Conservation (phyloP, 2,797 vertebrate species). For the Ceryle rudis region DNA sequence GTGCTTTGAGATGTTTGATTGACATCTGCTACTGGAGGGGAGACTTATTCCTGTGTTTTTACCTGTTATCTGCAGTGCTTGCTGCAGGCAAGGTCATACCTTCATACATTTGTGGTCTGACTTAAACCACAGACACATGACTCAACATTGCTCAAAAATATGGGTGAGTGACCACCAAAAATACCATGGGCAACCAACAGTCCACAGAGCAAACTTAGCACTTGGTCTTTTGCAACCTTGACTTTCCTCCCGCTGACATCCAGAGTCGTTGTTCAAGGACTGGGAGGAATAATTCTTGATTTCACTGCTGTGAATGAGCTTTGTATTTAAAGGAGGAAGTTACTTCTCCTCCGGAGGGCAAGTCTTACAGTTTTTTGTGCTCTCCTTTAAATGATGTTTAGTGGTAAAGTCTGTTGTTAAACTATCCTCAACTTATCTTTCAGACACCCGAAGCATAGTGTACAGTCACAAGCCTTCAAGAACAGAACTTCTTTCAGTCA, state of each 20-base stretch:
- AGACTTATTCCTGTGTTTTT: not conserved
- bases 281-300: not conserved
- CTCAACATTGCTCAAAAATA: not conserved
- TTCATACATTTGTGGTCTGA: not conserved
- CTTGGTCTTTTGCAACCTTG: not conserved
- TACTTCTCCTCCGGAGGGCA: not conserved
- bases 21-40: not conserved
- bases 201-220: not conserved
- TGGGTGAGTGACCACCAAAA: not conserved
- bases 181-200: not conserved
- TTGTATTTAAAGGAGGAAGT: not conserved
- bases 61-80: not conserved
- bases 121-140: not conserved
- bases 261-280: not conserved
- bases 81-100: not conserved
- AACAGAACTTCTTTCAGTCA: not conserved
- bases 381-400: not conserved
- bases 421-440: not conserved
- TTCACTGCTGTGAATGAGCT: not conserved
- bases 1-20: not conserved
- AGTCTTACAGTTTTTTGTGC: not conserved
- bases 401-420: not conserved
- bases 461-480: not conserved
- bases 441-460: not conserved
- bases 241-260: not conserved